Evolutionary conservation across 2,888 invertebrate species (phyloP).

Genomic region (Cyclophora punctaria): DNA sequence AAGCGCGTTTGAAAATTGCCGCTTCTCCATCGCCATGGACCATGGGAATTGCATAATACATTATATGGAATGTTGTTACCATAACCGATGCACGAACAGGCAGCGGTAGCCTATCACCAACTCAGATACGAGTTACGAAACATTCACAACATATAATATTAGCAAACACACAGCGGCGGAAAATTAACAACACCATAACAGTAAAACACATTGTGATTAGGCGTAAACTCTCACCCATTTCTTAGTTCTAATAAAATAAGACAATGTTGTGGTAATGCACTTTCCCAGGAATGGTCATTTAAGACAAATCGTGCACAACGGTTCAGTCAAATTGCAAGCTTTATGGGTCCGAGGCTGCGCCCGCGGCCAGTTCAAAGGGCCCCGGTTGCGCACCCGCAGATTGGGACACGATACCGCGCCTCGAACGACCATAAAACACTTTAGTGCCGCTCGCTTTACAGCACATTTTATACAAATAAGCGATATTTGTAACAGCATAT

Average conservation of each 20-base stretch:
- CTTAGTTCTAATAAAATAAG: conserved; percentile 11
- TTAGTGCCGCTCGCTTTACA: not conserved
- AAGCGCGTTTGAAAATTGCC: conserved; percentile 44
- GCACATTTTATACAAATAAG: conserved; percentile 26
- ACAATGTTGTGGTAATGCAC: conserved; percentile 27
- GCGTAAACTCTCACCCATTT: too few relatives aligned
- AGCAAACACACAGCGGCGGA: too few relatives aligned
- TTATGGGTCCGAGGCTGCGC: conserved; percentile 37
- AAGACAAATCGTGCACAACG: conserved; percentile 43
- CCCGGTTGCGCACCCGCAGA: conserved; percentile 31
- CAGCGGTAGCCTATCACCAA: too few relatives aligned
- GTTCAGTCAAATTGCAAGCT: conserved; percentile 47
- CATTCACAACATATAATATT: too few relatives aligned
- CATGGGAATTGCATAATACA: conserved; percentile 23
- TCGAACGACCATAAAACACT: conserved; percentile 9
- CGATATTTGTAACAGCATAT: conserved; percentile 38
- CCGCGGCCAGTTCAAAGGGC: conserved; percentile 61
- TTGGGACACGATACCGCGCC: conserved; percentile 27
- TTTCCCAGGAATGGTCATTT: conserved; percentile 35
- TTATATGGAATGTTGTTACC: conserved; percentile 14
- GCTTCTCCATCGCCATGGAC: conserved; percentile 28
- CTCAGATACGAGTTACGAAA: too few relatives aligned
- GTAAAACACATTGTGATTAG: too few relatives aligned
- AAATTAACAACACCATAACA: too few relatives aligned
- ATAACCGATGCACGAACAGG: conserved; percentile 9